phyloP scores from a whole-genome alignment of 1,140 invertebrate genomes.

The Danaus melanippus region DNA sequence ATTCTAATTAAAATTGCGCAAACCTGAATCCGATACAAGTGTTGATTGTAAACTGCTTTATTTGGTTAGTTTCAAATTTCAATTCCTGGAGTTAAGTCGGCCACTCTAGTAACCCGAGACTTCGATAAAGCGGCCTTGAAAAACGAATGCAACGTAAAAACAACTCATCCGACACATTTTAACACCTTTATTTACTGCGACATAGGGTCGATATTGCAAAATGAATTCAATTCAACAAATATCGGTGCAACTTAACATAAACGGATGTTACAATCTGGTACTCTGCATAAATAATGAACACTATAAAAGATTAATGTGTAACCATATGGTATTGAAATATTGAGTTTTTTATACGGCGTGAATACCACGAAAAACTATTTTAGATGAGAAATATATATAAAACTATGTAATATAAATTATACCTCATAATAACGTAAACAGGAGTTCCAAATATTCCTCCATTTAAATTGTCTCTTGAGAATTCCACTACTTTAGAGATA shows the following conservation, averaged over 20 bases:
- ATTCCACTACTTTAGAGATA: no score
- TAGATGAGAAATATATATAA: no score
- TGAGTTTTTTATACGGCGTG: no score
- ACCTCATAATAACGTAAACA: no score
- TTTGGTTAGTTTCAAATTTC: conserved; percentile 30
- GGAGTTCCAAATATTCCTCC: no score
- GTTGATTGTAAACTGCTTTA: conserved; percentile 12
- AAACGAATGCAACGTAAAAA: conserved; percentile 29
- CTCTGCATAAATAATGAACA: conserved; percentile 5
- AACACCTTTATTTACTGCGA: conserved; percentile 16
- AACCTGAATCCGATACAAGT: conserved; percentile 8
- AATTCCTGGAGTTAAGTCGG: conserved; percentile 42
- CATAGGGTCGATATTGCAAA: conserved; percentile 14
- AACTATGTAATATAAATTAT: no score
- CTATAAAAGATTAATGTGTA: no score
- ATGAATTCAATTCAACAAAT: conserved; percentile 14
- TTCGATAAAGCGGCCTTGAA: conserved; percentile 56
- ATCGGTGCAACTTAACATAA: conserved; percentile 25
- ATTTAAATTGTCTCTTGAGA: no score
- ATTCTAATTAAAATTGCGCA: conserved; percentile 5
- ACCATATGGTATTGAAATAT: no score
- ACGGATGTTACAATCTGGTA: conserved; percentile 58
- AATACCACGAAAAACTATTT: no score
- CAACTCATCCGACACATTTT: conserved; percentile 7
- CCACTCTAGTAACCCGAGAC: conserved; percentile 55